Conservation (phyloP, 1,140 invertebrate species). For the Heterodera schachtii region DNA sequence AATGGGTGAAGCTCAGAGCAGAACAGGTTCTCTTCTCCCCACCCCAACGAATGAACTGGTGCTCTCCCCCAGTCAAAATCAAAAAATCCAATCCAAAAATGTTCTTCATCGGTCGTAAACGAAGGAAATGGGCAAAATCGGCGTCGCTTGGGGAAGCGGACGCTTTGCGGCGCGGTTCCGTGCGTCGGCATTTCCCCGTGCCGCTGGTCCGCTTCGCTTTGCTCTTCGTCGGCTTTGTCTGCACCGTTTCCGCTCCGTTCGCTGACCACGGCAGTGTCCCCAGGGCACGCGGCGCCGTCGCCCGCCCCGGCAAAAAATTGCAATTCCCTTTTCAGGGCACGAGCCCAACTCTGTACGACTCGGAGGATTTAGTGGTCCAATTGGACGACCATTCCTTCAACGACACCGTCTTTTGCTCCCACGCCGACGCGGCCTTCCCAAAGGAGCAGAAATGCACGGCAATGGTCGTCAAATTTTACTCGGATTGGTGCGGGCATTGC, state of each 20-base stretch:
- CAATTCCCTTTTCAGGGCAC: constrained; percentile 42
- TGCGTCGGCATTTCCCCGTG: background rate
- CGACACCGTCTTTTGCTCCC: constrained; percentile 59
- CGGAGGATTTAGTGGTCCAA: constrained; percentile 54
- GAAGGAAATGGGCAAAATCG: background rate
- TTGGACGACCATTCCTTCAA: constrained; percentile 63
- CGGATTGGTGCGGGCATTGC: constrained; percentile 65
- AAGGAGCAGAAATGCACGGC: constrained; percentile 10
- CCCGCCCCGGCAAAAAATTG: background rate
- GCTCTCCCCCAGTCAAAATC: background rate
- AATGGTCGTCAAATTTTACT: constrained; percentile 55
- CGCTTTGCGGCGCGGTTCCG: background rate
- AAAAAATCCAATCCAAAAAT: background rate
- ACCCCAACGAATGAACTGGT: no score
- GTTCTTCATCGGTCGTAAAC: background rate
- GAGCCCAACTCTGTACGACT: constrained; percentile 64
- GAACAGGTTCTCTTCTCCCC: background rate
- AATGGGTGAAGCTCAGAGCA: background rate
- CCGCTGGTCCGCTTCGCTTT: background rate
- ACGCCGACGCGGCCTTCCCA: background rate
- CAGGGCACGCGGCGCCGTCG: background rate
- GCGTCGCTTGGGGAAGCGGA: background rate
- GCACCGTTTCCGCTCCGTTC: background rate
- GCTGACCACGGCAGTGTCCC: constrained; percentile 16
- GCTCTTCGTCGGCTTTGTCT: background rate